These are phyloP conservation scores for Thomomys bottae DNA, from an alignment of 2,113 vertebrate genomes.

Conservation along the genomic window DNA sequence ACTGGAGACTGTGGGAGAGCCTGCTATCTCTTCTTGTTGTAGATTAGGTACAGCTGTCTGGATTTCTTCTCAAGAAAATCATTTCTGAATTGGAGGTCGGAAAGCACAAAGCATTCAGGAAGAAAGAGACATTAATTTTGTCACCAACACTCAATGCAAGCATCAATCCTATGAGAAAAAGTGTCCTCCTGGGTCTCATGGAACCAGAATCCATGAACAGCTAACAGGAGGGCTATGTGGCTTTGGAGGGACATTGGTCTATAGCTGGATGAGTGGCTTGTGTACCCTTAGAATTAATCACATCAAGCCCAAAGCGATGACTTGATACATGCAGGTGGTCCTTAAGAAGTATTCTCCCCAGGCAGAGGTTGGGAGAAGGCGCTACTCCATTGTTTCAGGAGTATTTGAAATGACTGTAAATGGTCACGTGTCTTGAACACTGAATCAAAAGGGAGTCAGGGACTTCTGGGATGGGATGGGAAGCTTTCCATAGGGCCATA, in stretches of 20 bases:
- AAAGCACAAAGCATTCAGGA: conserved; percentile 36
- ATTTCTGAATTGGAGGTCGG: conserved; percentile 27
- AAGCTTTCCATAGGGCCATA: conserved; percentile 56
- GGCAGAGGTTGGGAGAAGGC: conserved; percentile 53
- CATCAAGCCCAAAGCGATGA: conserved; percentile 53
- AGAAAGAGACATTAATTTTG: conserved; percentile 2
- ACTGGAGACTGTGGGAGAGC: background rate
- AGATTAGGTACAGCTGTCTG: background rate
- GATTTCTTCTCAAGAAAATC: conserved; percentile 22
- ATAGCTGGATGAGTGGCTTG: conserved; percentile 49
- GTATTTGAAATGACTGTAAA: conserved; percentile 59
- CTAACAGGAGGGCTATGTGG: background rate
- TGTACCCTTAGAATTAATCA: conserved; percentile 8
- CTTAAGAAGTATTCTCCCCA: conserved; percentile 58
- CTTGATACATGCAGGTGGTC: conserved; percentile 42
- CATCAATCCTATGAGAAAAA: background rate
- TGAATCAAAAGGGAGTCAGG: conserved; percentile 56
- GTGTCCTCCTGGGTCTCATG: background rate
- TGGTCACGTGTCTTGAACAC: conserved; percentile 43
- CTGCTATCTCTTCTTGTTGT: background rate
- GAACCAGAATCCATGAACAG: background rate
- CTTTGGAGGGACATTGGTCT: conserved; percentile 29
- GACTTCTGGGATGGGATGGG: conserved; percentile 19
- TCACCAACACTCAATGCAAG: conserved; percentile 9
- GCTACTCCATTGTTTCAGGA: conserved; percentile 32